Base-by-base conservation (phyloP, 2,888 invertebrate species). In the Gasteruption jaculator region DNA sequence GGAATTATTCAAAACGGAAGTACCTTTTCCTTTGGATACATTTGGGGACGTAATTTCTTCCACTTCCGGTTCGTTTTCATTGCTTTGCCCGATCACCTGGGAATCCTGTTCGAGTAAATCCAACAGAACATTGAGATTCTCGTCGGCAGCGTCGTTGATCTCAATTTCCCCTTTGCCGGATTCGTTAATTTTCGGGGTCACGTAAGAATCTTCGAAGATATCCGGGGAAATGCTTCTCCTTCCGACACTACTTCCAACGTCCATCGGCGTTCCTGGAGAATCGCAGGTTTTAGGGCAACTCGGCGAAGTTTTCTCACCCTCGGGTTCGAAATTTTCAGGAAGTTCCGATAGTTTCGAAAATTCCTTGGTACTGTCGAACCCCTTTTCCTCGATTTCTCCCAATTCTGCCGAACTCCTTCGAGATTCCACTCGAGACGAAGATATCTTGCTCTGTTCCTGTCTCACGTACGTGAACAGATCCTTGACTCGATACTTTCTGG, bases 401-500 rank as follows among this genome's bases (percentile, higher is more conserved):
- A 16, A 15, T 4, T 5, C n/a, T 26, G n/a, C 26, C n/a, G 24
- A 22, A 22, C 7, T 8, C 7, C 10, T 8, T 22, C 24, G 10
- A 22, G 10, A 22, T 7, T 22, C 7, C 24, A 22, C 7, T 22
- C n/a, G n/a, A n/a, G n/a, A n/a, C n/a, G n/a, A n/a, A n/a, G 5
- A 14, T 42, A 37, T 19, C 29, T 45, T 24, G 12, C 41, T 31
- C 43, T 49, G 26, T 33, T 48, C 48, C 39, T 38, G 26, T n/a
- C 46, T 47, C 12, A 71, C 42, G 52, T 66, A 64, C 35, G 38
- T 24, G 36, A 65, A 60, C 16, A 71, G 48, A 25, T 60, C 55
- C 21, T 51, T 45, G 2, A 69, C 46, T 39, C 54, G 47, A 43
- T 71, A 71, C 31, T 54, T 60, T 31, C 57, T 55, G 30, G 64